A percentile compares a stretch with the other conserved stretches of the same genome.
Evolutionary conservation across 2,797 vertebrate species (phyloP).

Genomic region (Sebastes trivittatus): DNA sequence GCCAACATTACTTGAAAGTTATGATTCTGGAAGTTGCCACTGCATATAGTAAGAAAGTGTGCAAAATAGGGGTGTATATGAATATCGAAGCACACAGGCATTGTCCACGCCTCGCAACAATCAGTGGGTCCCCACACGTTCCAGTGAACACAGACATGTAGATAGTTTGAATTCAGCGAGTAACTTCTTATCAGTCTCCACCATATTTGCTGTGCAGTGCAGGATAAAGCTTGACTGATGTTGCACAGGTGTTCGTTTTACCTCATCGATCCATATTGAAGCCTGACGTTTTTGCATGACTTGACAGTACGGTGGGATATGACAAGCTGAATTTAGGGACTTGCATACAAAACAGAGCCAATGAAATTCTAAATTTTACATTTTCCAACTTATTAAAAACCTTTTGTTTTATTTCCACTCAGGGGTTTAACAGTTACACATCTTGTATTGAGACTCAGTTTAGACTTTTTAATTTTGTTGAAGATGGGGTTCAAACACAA

Average conservation of each 20-base stretch:
- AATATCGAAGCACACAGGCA: neutral
- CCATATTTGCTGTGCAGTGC: neutral
- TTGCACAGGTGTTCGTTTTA: neutral
- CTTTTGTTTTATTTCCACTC: neutral
- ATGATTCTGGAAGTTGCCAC: neutral
- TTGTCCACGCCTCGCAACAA: neutral
- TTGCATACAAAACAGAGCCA: neutral
- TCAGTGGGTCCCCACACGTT: neutral
- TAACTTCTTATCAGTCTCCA: neutral
- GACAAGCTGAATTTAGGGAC: neutral
- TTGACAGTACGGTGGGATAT: neutral
- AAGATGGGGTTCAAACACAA: neutral
- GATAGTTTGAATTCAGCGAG: neutral
- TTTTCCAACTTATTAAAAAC: neutral
- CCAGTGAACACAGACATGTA: neutral
- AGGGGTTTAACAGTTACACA: neutral
- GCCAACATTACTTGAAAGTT: neutral
- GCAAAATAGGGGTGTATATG: neutral
- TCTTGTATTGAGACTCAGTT: neutral
- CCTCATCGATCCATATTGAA: neutral
- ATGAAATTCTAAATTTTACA: neutral
- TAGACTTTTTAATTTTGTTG: neutral
- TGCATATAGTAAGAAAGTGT: neutral
- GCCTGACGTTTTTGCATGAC: neutral
- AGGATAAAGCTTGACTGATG: neutral